Percentiles rank a stretch among this genome's conserved stretches.
Evolutionary conservation across 92 coral and sea anemone species (phyloP).

Genomic region (Siderastrea siderea): DNA sequence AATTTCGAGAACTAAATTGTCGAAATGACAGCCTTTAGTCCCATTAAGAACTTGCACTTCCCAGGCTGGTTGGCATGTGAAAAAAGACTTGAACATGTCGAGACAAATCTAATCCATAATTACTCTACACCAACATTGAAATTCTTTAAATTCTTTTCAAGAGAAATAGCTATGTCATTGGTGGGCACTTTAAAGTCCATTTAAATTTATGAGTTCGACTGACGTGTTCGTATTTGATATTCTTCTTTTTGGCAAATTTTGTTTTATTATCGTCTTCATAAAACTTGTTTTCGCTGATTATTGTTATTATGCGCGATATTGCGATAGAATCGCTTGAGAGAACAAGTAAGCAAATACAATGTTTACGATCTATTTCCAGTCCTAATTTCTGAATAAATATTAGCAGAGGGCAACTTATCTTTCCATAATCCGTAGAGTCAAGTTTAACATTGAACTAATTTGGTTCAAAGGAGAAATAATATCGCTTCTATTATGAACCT

Average conservation of each 20-base stretch:
- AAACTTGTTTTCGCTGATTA: background rate
- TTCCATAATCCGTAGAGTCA: background rate
- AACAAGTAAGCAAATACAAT: slow-evolving; percentile 17
- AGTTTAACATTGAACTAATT: background rate
- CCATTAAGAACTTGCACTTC: background rate
- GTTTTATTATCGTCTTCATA: no score
- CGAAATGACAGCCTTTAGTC: background rate
- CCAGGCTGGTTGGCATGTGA: no score
- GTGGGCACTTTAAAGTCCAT: background rate
- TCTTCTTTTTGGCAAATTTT: background rate
- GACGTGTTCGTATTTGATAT: background rate
- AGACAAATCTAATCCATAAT: background rate
- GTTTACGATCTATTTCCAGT: slow-evolving; percentile 17
- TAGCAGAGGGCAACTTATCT: background rate
- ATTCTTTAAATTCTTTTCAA: slow-evolving; percentile 8
- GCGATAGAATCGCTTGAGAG: background rate
- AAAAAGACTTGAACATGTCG: background rate
- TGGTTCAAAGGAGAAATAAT: background rate
- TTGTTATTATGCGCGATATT: background rate
- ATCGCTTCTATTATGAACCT: background rate
- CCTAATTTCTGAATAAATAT: slow-evolving; percentile 19
- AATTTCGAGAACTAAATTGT: background rate
- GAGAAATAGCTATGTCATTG: background rate
- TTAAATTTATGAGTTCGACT: background rate
- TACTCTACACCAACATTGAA: background rate